Evolutionary conservation across 2,113 vertebrate genomes (phyloP).

Genomic region (Hippoglossus stenolepis): DNA sequence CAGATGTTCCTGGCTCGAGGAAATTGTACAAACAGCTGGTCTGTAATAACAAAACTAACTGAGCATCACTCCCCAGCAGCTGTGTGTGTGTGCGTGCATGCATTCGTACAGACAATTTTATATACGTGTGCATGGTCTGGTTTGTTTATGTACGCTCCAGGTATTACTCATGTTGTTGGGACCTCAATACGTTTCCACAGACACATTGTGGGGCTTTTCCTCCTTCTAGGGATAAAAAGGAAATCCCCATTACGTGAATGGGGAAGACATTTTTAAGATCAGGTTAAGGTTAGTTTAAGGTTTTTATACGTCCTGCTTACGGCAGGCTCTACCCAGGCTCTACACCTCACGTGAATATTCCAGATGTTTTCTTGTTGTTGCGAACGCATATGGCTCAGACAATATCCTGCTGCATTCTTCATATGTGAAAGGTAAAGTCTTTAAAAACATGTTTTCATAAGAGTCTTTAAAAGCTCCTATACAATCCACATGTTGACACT

Average conservation of each 20-base stretch:
- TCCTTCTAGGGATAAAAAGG: no score
- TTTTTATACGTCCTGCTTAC: no score
- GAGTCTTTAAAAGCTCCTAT: no score
- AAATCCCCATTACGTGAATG: no score
- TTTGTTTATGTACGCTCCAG: not conserved
- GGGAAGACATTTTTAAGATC: no score
- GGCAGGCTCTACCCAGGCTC: no score
- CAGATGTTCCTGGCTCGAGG: conserved; percentile 57
- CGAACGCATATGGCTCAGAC: no score
- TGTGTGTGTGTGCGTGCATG: not conserved
- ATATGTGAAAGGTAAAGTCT: no score
- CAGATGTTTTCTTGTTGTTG: no score
- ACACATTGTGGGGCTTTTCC: not conserved
- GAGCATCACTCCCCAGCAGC: conserved; percentile 49
- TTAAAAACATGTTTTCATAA: no score
- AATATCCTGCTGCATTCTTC: no score
- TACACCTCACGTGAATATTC: not conserved
- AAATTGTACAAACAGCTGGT: conserved; percentile 64
- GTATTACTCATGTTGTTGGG: not conserved
- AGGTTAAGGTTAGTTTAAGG: no score
- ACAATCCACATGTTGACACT: not conserved
- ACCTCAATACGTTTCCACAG: not conserved
- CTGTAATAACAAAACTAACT: conserved; percentile 56
- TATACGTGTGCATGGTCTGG: not conserved
- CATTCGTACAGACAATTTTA: not conserved